Conservation (phyloP, 2,113 vertebrate species). For the Pituophis catenifer region DNA sequence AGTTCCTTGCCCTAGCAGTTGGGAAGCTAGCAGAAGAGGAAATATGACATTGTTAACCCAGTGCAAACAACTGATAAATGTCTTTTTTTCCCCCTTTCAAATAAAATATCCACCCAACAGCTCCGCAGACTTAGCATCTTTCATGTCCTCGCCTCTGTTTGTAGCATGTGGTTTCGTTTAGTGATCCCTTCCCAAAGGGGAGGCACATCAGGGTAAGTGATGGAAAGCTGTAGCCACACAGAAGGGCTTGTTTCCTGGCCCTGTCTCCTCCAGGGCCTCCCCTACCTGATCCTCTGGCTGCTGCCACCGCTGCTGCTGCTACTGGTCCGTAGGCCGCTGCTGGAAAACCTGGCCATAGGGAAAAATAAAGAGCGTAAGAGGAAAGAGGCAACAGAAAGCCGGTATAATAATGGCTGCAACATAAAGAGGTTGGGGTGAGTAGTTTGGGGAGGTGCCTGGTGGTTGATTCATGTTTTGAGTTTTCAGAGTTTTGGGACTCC, state of each 20-base stretch:
- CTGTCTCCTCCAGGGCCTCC: slow-evolving; percentile 86
- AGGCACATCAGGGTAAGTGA: slow-evolving; percentile 72
- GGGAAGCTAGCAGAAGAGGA: not conserved
- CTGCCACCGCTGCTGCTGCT: slow-evolving; percentile 91
- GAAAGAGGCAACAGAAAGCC: not conserved
- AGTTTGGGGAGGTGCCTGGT: too few species aligned
- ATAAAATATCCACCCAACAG: slow-evolving; percentile 28
- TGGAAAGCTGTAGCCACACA: slow-evolving; percentile 89
- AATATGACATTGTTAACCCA: not conserved
- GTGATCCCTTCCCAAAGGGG: slow-evolving; percentile 53
- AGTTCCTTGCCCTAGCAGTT: too few species aligned
- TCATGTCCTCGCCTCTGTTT: slow-evolving; percentile 47
- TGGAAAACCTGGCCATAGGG: slow-evolving; percentile 85
- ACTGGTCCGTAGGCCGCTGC: slow-evolving; percentile 96
- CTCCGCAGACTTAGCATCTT: slow-evolving; percentile 30
- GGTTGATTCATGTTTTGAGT: not conserved
- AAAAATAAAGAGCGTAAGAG: slow-evolving; percentile 61
- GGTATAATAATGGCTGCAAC: not conserved
- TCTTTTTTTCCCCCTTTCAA: not conserved
- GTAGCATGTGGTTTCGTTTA: slow-evolving; percentile 30
- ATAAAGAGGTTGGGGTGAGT: too few species aligned
- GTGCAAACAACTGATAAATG: slow-evolving; percentile 27
- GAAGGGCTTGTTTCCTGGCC: slow-evolving; percentile 92
- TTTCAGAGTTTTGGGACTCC: not conserved
- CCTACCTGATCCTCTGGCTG: slow-evolving; percentile 99